These are phyloP conservation scores for Antheraea assamensis DNA, from an alignment of 2,888 invertebrate genomes.

Conservation along the genomic window DNA sequence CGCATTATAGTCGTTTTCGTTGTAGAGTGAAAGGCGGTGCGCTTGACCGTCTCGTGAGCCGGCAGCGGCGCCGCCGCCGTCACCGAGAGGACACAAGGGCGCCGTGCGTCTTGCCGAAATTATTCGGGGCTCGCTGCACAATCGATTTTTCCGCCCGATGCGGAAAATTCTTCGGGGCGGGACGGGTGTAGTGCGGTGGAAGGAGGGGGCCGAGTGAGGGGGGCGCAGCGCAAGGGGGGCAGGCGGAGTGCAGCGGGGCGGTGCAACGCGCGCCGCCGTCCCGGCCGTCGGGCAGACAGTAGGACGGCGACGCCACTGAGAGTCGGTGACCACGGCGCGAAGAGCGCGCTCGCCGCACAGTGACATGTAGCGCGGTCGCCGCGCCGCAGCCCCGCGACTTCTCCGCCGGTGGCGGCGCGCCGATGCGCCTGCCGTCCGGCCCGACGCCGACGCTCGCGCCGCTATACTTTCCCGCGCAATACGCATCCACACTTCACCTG, in stretches of 20 bases:
- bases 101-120: slow-evolving; percentile 82
- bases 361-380: slow-evolving; percentile 79
- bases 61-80: slow-evolving; percentile 40
- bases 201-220: slow-evolving; percentile 57
- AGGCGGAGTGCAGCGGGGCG: slow-evolving; percentile 81
- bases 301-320: slow-evolving; percentile 81
- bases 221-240: slow-evolving; percentile 66
- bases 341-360: slow-evolving; percentile 79
- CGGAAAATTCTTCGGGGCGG: slow-evolving; percentile 82
- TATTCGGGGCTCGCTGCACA: slow-evolving; percentile 82
- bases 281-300: slow-evolving; percentile 77
- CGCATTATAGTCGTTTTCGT: not conserved
- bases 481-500: slow-evolving; percentile 50
- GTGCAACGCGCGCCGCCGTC: slow-evolving; percentile 79
- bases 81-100: slow-evolving; percentile 70
- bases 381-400: slow-evolving; percentile 74
- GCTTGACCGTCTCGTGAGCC: slow-evolving; percentile 63
- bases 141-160: slow-evolving; percentile 83
- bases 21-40: slow-evolving; percentile 59
- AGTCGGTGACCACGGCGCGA: slow-evolving; percentile 81
- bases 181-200: slow-evolving; percentile 67
- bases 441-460: slow-evolving; percentile 68
- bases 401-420: slow-evolving; percentile 75
- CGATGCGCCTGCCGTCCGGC: slow-evolving; percentile 77
- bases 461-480: slow-evolving; percentile 47